Conservation (phyloP, 92 coral and sea anemone species). For the Umimayanthus chanpuru region DNA sequence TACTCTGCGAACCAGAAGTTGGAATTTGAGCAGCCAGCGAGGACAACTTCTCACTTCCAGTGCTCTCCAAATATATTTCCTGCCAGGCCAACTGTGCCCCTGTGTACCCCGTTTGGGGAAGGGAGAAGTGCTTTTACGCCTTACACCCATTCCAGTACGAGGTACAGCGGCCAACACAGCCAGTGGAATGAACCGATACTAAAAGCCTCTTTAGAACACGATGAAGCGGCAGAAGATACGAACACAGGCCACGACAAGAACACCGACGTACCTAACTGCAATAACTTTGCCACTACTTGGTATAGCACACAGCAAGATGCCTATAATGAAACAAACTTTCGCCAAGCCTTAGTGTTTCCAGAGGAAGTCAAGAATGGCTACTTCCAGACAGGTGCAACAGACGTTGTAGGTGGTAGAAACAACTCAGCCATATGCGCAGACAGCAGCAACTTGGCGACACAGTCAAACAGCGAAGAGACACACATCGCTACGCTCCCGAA, state of each 20-base stretch:
- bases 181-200: not conserved
- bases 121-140: conserved; percentile 22
- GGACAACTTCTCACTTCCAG: not conserved
- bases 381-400: not conserved
- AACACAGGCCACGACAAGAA: not conserved
- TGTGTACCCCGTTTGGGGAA: not conserved
- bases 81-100: not conserved
- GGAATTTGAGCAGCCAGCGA: not conserved
- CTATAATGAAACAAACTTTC: not conserved
- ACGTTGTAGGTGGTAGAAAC: too few relatives aligned
- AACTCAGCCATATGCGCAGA: not conserved
- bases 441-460: not conserved
- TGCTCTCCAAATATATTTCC: not conserved
- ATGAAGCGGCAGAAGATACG: not conserved
- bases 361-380: not conserved
- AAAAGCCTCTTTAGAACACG: not conserved
- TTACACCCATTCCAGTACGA: not conserved
- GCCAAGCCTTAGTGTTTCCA: not conserved
- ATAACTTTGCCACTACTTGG: not conserved
- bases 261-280: not conserved
- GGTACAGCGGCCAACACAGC: not conserved
- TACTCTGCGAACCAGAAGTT: not conserved
- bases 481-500: not conserved
- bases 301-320: not conserved
- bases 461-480: not conserved